Percentiles rank a stretch among this genome's conserved stretches.
Conservation (phyloP, 2,888 invertebrate species). For the Dyspetes luteomarginatus region DNA sequence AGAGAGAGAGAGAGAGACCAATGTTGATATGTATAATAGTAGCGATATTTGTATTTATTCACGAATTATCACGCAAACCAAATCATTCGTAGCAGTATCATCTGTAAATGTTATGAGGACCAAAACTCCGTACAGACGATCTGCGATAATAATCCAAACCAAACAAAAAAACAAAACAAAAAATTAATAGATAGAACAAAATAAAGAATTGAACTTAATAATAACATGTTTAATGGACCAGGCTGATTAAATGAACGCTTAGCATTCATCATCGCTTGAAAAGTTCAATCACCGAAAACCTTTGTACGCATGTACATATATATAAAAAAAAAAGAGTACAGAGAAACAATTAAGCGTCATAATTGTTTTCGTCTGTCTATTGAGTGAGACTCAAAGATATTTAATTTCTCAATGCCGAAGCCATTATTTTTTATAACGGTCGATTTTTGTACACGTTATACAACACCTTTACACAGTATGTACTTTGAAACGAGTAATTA, state of each 20-base stretch:
- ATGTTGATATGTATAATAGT: conserved; percentile 58
- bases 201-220: conserved; percentile 33
- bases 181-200: neutral
- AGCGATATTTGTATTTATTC: conserved; percentile 54
- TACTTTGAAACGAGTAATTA: conserved; percentile 43
- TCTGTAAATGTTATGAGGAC: conserved; percentile 15
- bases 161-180: conserved; percentile 40
- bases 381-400: conserved; percentile 51
- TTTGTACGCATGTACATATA: conserved; percentile 59
- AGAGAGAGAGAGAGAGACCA: neutral
- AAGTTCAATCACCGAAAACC: conserved; percentile 46
- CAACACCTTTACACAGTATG: conserved; percentile 74
- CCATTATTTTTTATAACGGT: conserved; percentile 60
- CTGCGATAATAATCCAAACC: conserved; percentile 52
- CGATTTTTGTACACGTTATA: conserved; percentile 75
- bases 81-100: conserved; percentile 45
- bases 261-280: conserved; percentile 8
- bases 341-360: conserved; percentile 17
- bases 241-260: conserved; percentile 2
- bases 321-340: conserved; percentile 5
- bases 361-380: conserved; percentile 42
- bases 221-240: too few relatives aligned
- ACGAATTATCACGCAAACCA: conserved; percentile 47
- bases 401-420: conserved; percentile 41
- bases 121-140: conserved; percentile 36